Evolutionary conservation across 2,888 invertebrate species (phyloP).

Genomic region (Oscheius sp.): DNA sequence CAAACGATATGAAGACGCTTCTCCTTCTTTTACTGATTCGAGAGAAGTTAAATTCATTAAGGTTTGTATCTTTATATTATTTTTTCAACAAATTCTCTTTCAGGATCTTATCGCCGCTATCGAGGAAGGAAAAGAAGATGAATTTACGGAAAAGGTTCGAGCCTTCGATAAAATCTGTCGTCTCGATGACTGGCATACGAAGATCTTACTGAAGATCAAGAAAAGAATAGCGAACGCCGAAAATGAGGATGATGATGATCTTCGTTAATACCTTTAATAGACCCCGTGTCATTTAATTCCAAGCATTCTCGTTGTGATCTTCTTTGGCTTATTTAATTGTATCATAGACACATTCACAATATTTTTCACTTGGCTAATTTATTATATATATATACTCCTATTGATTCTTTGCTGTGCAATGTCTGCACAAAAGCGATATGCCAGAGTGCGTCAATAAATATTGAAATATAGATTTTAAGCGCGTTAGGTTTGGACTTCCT

Average conservation of each 20-base stretch:
- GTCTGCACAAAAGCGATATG: background rate
- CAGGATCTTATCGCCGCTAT: constrained; percentile 46
- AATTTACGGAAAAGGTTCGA: constrained; percentile 91
- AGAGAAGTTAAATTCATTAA: constrained; percentile 92
- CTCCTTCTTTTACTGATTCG: constrained; percentile 94
- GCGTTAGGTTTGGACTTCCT: background rate
- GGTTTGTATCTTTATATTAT: constrained; percentile 74
- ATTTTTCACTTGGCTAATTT: background rate
- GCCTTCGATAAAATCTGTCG: constrained; percentile 92
- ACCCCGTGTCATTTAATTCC: background rate
- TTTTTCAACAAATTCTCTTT: constrained; percentile 1
- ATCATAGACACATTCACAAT: background rate
- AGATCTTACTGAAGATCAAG: constrained; percentile 62
- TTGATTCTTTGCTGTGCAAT: background rate
- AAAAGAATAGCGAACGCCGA: constrained; percentile 43
- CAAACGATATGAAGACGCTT: constrained; percentile 89
- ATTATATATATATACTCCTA: background rate
- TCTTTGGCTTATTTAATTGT: background rate
- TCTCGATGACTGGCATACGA: constrained; percentile 66
- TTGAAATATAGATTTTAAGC: background rate
- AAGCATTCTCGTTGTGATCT: background rate
- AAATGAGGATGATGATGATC: constrained; percentile 38
- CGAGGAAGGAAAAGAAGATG: constrained; percentile 91
- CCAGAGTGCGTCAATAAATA: background rate
- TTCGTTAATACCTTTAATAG: constrained; percentile 14